Conservation (phyloP, 2,797 vertebrate genomes). For the Sebastes hubbsi region DNA sequence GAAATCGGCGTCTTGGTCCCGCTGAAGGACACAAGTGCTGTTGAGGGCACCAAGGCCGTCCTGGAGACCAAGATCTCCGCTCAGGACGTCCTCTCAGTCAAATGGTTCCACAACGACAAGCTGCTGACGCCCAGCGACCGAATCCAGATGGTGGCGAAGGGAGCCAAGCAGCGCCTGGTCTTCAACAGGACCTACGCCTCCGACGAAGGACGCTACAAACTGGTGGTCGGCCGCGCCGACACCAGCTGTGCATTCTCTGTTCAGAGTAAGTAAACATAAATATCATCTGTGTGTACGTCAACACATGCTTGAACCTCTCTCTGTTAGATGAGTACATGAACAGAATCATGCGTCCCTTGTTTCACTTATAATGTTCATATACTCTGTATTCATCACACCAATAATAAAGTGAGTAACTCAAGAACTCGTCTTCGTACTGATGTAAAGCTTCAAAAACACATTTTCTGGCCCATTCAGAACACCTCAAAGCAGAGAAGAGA, state of each 20-base stretch:
- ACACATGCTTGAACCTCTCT: too few relatives aligned
- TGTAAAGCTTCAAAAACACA: not conserved
- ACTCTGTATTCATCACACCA: not conserved
- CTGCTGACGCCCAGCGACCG: conserved; percentile 88
- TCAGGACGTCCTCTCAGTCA: conserved; percentile 91
- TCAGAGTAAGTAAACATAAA: conserved; percentile 83
- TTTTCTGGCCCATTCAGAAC: not conserved
- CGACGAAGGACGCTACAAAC: conserved; percentile 90
- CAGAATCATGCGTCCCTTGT: not conserved
- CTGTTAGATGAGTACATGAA: not conserved
- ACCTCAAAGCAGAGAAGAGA: not conserved
- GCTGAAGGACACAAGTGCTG: conserved; percentile 85
- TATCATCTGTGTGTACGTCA: too few relatives aligned
- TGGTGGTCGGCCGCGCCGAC: conserved; percentile 92
- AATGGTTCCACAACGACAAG: conserved; percentile 92
- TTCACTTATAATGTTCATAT: not conserved
- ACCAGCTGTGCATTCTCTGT: conserved; percentile 90
- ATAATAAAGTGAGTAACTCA: not conserved
- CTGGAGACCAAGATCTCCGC: conserved; percentile 97
- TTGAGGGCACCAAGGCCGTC: conserved; percentile 95
- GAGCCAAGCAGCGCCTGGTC: conserved; percentile 93
- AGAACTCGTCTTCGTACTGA: not conserved
- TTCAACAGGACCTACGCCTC: conserved; percentile 89
- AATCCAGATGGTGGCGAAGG: conserved; percentile 91
- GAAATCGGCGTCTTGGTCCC: conserved; percentile 89